Conservation (phyloP, 2,888 invertebrate genomes). For the Drosophila pegasa region DNA sequence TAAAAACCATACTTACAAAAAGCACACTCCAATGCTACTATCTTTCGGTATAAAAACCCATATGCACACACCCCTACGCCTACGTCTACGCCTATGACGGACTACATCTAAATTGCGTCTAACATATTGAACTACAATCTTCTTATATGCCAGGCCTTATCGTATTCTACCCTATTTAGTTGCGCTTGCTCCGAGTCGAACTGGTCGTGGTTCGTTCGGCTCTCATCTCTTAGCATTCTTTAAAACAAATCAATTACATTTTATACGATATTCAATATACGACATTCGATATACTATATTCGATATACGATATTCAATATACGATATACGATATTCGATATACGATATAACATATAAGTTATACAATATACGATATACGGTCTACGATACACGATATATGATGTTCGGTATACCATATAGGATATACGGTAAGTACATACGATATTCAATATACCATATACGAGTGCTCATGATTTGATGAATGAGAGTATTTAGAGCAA, state of each 20-base stretch:
- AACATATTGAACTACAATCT: conserved; percentile 68
- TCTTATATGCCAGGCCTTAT: conserved; percentile 33
- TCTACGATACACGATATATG: conserved; percentile 10
- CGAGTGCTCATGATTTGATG: conserved; percentile 9
- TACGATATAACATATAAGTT: neutral
- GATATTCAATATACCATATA: conserved; percentile 2
- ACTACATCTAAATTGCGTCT: conserved; percentile 59
- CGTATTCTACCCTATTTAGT: conserved; percentile 29
- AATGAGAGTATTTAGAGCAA: conserved; percentile 39
- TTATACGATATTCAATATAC: conserved; percentile 5
- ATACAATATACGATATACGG: neutral
- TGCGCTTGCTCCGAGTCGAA: conserved; percentile 15
- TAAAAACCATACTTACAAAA: conserved; percentile 36
- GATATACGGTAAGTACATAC: conserved; percentile 4
- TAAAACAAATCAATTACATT: conserved; percentile 21
- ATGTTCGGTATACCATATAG: neutral
- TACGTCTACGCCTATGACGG: conserved; percentile 39
- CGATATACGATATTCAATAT: neutral
- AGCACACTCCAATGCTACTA: conserved; percentile 18
- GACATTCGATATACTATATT: conserved; percentile 2
- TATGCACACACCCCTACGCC: conserved; percentile 22
- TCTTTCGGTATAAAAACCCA: conserved; percentile 17
- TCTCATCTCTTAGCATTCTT: conserved; percentile 24
- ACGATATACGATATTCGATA: conserved; percentile 6
- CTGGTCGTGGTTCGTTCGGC: conserved; percentile 28